Evolutionary conservation across 2,888 invertebrate species (phyloP).

Genomic region (Orthosia cruda): DNA sequence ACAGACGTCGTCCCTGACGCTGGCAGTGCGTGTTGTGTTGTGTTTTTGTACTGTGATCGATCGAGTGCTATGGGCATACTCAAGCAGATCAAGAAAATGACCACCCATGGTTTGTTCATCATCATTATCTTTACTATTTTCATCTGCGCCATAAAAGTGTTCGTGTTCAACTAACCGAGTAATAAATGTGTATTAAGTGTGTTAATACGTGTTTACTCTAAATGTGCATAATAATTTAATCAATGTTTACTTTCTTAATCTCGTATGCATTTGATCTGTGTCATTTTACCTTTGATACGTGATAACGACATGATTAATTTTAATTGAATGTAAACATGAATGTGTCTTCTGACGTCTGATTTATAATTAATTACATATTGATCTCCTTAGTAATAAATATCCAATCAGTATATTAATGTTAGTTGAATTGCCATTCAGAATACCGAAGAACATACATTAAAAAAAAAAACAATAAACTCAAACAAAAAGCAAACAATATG

Average conservation of each 20-base stretch:
- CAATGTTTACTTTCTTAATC: slow-evolving; percentile 46
- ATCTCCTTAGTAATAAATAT: neutral
- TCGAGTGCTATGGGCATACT: slow-evolving; percentile 84
- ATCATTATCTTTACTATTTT: slow-evolving; percentile 27
- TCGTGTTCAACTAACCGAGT: slow-evolving; percentile 38
- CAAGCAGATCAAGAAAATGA: slow-evolving; percentile 89
- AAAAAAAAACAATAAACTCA: no score
- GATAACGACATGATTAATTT: slow-evolving; percentile 47
- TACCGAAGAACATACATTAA: neutral
- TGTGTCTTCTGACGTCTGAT: slow-evolving; percentile 7
- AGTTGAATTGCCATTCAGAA: neutral
- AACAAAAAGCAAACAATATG: no score
- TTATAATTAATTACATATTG: slow-evolving; percentile 25
- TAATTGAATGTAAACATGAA: slow-evolving; percentile 30
- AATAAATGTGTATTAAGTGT: slow-evolving; percentile 31
- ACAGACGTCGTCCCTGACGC: slow-evolving; percentile 77
- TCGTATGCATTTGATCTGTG: slow-evolving; percentile 42
- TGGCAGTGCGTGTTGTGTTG: slow-evolving; percentile 63
- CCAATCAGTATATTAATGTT: neutral
- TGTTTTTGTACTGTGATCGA: slow-evolving; percentile 65
- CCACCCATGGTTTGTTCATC: slow-evolving; percentile 82
- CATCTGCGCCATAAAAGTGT: slow-evolving; percentile 6
- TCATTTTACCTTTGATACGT: slow-evolving; percentile 26
- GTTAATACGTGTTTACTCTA: slow-evolving; percentile 4
- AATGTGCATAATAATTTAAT: slow-evolving; percentile 14